phyloP scores from a whole-genome alignment of 1,140 invertebrate species.

The Drosophila kanapiae region DNA sequence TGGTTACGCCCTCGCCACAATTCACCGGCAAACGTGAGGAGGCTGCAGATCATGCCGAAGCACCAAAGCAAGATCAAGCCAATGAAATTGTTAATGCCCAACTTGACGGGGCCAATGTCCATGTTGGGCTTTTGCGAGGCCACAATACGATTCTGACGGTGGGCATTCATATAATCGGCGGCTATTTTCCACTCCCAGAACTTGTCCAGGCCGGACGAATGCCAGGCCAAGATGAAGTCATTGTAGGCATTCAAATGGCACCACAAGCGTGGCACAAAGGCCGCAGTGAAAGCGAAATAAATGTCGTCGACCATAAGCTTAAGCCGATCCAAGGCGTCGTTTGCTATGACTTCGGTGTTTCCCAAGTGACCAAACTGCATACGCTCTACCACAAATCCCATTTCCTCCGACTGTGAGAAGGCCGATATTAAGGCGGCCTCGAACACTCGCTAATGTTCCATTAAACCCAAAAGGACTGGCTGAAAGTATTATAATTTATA shows the following conservation, averaged over 20 bases:
- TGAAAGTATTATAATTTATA: constrained; percentile 13
- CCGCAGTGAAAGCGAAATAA: constrained; percentile 58
- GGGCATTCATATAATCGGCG: constrained; percentile 65
- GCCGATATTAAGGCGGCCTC: constrained; percentile 44
- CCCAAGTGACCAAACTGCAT: constrained; percentile 74
- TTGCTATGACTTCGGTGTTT: constrained; percentile 61
- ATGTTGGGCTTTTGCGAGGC: constrained; percentile 55
- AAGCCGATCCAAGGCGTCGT: constrained; percentile 61
- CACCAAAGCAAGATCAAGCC: constrained; percentile 70
- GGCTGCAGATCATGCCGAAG: constrained; percentile 66
- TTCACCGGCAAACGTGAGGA: constrained; percentile 59
- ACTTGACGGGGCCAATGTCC: constrained; percentile 68
- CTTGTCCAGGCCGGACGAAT: constrained; percentile 74
- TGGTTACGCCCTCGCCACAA: constrained; percentile 30
- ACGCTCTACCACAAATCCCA: constrained; percentile 76
- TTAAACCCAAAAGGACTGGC: constrained; percentile 50
- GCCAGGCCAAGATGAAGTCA: constrained; percentile 62
- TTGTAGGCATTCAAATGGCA: constrained; percentile 55
- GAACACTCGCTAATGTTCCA: constrained; percentile 51
- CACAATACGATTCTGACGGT: constrained; percentile 70
- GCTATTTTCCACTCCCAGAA: constrained; percentile 78
- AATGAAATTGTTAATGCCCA: constrained; percentile 73
- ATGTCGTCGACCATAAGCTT: constrained; percentile 80
- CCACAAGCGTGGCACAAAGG: constrained; percentile 74
- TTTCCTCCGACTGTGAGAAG: constrained; percentile 62